Conservation (phyloP, 37 sponge, comb jelly and placozoan species). For the Geodia barretti region DNA sequence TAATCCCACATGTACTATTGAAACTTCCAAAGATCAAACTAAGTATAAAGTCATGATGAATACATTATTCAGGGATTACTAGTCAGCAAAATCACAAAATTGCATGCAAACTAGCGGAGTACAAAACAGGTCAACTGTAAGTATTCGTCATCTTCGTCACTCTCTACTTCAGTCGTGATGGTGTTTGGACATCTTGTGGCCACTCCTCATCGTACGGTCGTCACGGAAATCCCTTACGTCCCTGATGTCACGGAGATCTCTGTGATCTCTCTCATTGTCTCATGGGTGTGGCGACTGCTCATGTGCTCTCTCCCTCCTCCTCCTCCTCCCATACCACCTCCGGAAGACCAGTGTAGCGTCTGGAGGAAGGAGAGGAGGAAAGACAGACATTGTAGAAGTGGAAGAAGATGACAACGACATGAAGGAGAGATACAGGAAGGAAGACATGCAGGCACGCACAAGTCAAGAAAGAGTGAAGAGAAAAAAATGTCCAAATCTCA, state of each 20-base stretch:
- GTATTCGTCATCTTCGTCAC: conserved; percentile 47
- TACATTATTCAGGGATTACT: no score
- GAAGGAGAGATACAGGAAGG: no score
- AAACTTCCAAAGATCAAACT: no score
- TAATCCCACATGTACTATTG: no score
- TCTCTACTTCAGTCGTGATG: conserved; percentile 68
- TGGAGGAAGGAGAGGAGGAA: background rate
- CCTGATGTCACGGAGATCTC: background rate
- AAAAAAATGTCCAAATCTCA: no score
- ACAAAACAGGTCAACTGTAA: no score
- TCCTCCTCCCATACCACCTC: background rate
- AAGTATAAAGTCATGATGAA: no score
- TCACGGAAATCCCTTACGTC: conserved; percentile 11
- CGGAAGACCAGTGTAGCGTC: background rate
- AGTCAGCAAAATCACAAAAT: no score
- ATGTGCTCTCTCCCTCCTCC: background rate
- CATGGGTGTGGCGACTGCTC: background rate
- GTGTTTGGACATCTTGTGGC: conserved; percentile 52
- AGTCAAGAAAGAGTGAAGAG: no score
- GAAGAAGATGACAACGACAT: background rate
- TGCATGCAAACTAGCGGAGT: no score
- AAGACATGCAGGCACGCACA: no score
- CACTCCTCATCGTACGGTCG: conserved; percentile 25
- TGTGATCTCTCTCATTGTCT: no score
- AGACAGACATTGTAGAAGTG: background rate